phyloP scores from a whole-genome alignment of 2,797 vertebrate genomes.

The Microctenopoma stevenorrisi region DNA sequence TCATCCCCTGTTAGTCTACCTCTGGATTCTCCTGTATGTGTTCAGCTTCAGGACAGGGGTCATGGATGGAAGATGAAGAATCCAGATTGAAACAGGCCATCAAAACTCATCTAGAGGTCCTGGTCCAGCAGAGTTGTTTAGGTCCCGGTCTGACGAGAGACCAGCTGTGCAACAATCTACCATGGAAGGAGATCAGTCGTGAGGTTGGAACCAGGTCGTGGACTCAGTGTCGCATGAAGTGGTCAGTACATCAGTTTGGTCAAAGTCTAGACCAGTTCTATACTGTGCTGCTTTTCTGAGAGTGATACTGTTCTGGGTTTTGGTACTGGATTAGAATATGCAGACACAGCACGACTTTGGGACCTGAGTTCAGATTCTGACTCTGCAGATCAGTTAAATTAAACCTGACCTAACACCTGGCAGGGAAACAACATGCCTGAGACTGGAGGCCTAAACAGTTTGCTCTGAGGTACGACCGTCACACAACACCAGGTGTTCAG shows the following conservation, averaged over 20 bases:
- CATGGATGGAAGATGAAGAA: constrained; percentile 65
- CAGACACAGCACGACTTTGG: too few species aligned
- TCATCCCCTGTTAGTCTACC: too few species aligned
- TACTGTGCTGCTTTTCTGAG: too few species aligned
- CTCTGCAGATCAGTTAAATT: too few species aligned
- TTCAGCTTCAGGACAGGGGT: constrained; percentile 51
- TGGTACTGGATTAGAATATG: too few species aligned
- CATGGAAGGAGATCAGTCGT: constrained; percentile 71
- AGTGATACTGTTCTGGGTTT: too few species aligned
- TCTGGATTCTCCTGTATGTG: background rate
- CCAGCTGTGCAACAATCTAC: constrained; percentile 71
- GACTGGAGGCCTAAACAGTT: background rate
- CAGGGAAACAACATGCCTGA: too few species aligned
- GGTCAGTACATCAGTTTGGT: constrained; percentile 60
- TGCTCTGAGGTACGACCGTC: background rate
- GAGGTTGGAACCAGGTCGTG: constrained; percentile 71
- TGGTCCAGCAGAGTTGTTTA: constrained; percentile 11
- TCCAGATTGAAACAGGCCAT: constrained; percentile 59
- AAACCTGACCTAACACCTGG: too few species aligned
- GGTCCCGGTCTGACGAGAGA: constrained; percentile 45
- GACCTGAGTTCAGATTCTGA: background rate
- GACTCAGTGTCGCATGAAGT: constrained; percentile 80
- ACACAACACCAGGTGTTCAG: background rate
- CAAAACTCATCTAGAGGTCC: constrained; percentile 48
- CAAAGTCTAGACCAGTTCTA: too few species aligned